Percentiles rank a stretch among this genome's conserved stretches.
These are phyloP conservation scores for Ricordea florida DNA, from an alignment of 92 coral and sea anemone genomes.

Conservation along the genomic window DNA sequence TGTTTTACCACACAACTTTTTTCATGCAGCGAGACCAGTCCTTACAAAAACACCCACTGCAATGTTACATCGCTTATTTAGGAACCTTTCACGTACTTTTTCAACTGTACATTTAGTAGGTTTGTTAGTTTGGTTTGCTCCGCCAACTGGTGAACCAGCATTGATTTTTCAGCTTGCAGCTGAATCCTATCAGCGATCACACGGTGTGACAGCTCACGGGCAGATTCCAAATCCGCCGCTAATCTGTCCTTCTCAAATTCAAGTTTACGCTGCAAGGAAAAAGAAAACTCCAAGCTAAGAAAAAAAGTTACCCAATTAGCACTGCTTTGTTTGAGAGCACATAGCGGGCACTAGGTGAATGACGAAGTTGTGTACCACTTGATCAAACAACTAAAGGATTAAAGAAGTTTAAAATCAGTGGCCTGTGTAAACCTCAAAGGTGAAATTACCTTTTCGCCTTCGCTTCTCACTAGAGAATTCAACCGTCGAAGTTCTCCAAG, in stretches of 20 bases:
- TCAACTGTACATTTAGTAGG: constrained; percentile 77
- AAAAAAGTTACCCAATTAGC: not conserved
- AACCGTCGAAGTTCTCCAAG: constrained; percentile 63
- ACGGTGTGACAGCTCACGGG: constrained; percentile 83
- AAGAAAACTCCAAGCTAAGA: not conserved
- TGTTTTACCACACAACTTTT: no score
- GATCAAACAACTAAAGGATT: no score
- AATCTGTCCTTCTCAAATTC: constrained; percentile 83
- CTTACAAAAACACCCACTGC: no score
- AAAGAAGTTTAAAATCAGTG: no score
- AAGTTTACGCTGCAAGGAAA: constrained; percentile 61
- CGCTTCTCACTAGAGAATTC: constrained; percentile 66
- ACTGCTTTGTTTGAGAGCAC: not conserved
- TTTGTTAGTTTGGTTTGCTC: constrained; percentile 87
- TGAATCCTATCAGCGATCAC: constrained; percentile 75
- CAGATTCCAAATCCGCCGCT: constrained; percentile 79
- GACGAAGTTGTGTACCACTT: no score
- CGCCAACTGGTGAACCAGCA: constrained; percentile 79
- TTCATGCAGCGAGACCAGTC: no score
- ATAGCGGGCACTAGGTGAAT: no score
- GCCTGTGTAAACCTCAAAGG: no score
- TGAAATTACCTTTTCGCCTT: constrained; percentile 73
- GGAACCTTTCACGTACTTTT: constrained; percentile 87
- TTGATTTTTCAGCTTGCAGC: constrained; percentile 80
- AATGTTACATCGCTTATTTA: no score